phyloP scores from a whole-genome alignment of 2,113 vertebrate genomes.

The Esox niger region DNA sequence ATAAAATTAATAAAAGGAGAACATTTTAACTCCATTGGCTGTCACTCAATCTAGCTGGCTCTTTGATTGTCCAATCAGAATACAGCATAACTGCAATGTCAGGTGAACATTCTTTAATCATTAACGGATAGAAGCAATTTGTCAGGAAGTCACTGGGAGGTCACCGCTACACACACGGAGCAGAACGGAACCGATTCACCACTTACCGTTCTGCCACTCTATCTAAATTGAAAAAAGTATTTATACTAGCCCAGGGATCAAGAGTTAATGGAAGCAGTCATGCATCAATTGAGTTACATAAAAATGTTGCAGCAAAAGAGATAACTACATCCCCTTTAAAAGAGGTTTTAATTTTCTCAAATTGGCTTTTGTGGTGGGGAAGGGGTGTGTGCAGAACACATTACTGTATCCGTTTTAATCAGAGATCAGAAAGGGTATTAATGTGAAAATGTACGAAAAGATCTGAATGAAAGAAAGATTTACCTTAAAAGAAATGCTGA shows the following conservation, averaged over 20 bases:
- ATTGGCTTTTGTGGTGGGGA: constrained; percentile 48
- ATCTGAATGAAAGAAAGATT: constrained; percentile 56
- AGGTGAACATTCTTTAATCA: constrained; percentile 21
- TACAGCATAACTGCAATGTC: constrained; percentile 6
- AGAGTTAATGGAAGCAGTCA: constrained; percentile 64
- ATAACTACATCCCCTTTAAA: constrained; percentile 60
- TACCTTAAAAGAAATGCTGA: constrained; percentile 48
- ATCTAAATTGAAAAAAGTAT: constrained; percentile 72
- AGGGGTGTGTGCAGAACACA: constrained; percentile 6
- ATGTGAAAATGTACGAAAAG: constrained; percentile 44
- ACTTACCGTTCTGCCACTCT: constrained; percentile 46
- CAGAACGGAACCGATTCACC: constrained; percentile 16
- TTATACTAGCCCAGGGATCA: constrained; percentile 65
- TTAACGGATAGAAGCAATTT: constrained; percentile 43
- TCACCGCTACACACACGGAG: constrained; percentile 22
- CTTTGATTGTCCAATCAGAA: background rate
- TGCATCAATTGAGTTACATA: constrained; percentile 67
- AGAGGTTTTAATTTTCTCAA: constrained; percentile 65
- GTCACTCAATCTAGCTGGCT: constrained; percentile 24
- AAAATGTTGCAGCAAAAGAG: constrained; percentile 54
- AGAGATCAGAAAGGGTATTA: constrained; percentile 61
- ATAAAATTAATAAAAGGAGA: constrained; percentile 20
- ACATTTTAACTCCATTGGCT: constrained; percentile 6
- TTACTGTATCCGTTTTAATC: constrained; percentile 51
- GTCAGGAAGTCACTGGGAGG: constrained; percentile 42